Conservation (phyloP, 2,113 vertebrate genomes). For the Regulus satrapa region DNA sequence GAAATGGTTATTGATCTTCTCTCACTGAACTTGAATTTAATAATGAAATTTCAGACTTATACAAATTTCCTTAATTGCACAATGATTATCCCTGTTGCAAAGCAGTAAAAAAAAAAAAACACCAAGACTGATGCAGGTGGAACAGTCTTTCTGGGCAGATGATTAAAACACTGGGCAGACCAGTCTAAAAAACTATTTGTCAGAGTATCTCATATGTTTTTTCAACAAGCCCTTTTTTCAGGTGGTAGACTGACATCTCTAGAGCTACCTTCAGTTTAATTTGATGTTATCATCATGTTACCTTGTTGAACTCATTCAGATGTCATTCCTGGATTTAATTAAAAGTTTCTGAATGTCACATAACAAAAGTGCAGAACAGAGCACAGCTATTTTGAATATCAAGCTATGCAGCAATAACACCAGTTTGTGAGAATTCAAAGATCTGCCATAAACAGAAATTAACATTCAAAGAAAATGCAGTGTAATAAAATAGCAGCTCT, state of each 20-base stretch:
- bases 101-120: neutral
- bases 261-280: neutral
- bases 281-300: slow-evolving; percentile 21
- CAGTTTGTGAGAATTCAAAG: slow-evolving; percentile 12
- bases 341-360: slow-evolving; percentile 38
- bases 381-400: slow-evolving; percentile 38
- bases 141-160: neutral
- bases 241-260: neutral
- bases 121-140: neutral
- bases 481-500: slow-evolving; percentile 30
- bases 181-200: neutral
- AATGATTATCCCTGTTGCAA: neutral
- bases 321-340: slow-evolving; percentile 31
- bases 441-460: slow-evolving; percentile 43
- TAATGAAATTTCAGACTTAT: slow-evolving; percentile 6
- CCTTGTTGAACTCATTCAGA: neutral
- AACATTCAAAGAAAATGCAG: slow-evolving; percentile 42
- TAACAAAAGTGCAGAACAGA: neutral
- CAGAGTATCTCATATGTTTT: neutral
- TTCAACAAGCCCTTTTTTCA: neutral
- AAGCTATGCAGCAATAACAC: neutral
- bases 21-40: neutral
- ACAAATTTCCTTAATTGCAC: neutral
- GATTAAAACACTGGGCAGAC: neutral
- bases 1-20: neutral